These are phyloP conservation scores for Mirounga angustirostris DNA, from an alignment of 2,113 vertebrate genomes.

Conservation along the genomic window DNA sequence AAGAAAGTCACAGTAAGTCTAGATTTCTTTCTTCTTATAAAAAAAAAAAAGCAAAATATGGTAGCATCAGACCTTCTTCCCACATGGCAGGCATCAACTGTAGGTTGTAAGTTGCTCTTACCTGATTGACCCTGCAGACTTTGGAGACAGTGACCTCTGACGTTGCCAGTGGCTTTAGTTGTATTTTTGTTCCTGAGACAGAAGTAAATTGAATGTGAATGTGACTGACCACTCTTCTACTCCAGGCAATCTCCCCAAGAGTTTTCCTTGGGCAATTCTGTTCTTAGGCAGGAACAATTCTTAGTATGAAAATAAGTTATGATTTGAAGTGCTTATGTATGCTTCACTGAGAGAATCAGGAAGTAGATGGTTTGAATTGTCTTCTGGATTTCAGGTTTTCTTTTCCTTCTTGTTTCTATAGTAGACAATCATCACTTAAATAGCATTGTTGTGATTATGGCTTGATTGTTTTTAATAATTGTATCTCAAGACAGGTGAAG, in stretches of 20 bases:
- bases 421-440: background rate
- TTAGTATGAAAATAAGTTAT: slow-evolving; percentile 26
- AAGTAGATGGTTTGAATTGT: background rate
- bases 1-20: background rate
- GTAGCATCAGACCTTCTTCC: background rate
- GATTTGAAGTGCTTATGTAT: background rate
- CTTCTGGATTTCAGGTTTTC: background rate
- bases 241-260: background rate
- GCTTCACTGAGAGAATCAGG: background rate
- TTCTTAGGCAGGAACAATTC: background rate
- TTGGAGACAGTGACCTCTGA: background rate
- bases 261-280: background rate
- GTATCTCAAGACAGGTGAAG: slow-evolving; percentile 3
- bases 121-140: background rate
- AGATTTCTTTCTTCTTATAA: background rate
- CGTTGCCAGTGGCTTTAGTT: background rate
- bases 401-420: background rate
- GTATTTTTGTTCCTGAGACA: background rate
- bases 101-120: background rate
- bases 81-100: background rate
- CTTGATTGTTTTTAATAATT: slow-evolving; percentile 33
- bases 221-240: background rate
- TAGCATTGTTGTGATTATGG: background rate
- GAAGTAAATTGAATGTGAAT: slow-evolving; percentile 16
- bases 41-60: background rate